phyloP scores from a whole-genome alignment of 2,888 invertebrate genomes.

The Eledone cirrhosa region DNA sequence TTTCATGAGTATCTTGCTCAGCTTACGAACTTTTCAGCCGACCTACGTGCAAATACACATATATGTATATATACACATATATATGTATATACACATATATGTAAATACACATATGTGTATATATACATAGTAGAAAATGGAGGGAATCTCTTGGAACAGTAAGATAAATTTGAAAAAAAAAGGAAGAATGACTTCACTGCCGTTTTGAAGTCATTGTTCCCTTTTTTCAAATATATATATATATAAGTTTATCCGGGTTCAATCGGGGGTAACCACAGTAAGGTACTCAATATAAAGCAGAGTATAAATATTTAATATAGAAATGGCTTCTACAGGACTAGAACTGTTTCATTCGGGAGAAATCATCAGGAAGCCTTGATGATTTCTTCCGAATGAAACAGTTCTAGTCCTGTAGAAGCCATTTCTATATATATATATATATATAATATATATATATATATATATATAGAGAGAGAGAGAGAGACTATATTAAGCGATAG shows the following conservation, averaged over 20 bases:
- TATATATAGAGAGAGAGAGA: background rate
- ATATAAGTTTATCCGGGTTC: no score
- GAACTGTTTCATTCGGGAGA: no score
- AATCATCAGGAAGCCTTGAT: no score
- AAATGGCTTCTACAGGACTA: no score
- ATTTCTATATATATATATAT: no score
- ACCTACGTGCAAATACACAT: background rate
- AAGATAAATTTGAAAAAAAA: background rate
- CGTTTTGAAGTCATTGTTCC: background rate
- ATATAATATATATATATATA: background rate
- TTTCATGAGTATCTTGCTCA: background rate
- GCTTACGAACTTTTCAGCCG: background rate
- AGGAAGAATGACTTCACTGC: background rate
- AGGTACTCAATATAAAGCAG: no score
- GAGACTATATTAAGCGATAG: no score
- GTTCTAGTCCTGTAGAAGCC: no score
- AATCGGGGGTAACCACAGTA: no score
- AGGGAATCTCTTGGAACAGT: background rate
- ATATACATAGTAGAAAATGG: background rate
- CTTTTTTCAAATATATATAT: no score
- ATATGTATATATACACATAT: background rate
- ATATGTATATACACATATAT: background rate
- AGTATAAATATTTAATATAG: no score
- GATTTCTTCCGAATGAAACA: no score
- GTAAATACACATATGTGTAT: background rate